A percentile compares a stretch with the other conserved stretches of the same genome.
These are phyloP conservation scores for Leucopsar rothschildi DNA, from an alignment of 2,113 vertebrate genomes.

Conservation along the genomic window DNA sequence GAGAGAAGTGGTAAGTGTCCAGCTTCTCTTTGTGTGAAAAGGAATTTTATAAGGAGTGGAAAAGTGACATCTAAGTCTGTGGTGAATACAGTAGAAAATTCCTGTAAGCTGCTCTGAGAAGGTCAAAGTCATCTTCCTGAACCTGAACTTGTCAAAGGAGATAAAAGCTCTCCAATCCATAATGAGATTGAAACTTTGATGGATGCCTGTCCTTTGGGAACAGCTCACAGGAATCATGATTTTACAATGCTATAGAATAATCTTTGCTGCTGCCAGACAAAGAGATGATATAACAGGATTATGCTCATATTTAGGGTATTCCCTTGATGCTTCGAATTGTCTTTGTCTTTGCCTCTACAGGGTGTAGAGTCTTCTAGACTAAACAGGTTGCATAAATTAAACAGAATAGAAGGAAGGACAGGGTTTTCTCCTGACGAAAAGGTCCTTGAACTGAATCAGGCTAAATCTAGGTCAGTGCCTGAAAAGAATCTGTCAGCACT, in stretches of 20 bases:
- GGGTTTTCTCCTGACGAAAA: neutral
- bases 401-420: neutral
- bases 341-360: neutral
- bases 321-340: neutral
- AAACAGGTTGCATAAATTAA: neutral
- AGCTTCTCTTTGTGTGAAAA: neutral
- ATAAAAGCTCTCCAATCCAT: slow-evolving; percentile 3
- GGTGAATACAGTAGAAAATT: neutral
- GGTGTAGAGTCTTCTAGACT: neutral
- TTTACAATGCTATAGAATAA: neutral
- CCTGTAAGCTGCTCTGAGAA: neutral
- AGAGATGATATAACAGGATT: neutral
- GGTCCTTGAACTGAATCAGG: neutral
- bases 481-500: neutral
- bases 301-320: neutral
- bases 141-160: slow-evolving; percentile 6
- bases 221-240: neutral
- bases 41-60: neutral
- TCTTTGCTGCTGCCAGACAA: neutral
- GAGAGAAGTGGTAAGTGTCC: neutral
- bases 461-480: slow-evolving; percentile 19
- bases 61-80: neutral
- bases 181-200: slow-evolving; percentile 11
- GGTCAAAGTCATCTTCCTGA: slow-evolving; percentile 3
- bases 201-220: neutral